Percentiles rank a stretch among this genome's conserved stretches.
phyloP scores from a whole-genome alignment of 2,888 invertebrate species.

The Spicauda simplicius region DNA sequence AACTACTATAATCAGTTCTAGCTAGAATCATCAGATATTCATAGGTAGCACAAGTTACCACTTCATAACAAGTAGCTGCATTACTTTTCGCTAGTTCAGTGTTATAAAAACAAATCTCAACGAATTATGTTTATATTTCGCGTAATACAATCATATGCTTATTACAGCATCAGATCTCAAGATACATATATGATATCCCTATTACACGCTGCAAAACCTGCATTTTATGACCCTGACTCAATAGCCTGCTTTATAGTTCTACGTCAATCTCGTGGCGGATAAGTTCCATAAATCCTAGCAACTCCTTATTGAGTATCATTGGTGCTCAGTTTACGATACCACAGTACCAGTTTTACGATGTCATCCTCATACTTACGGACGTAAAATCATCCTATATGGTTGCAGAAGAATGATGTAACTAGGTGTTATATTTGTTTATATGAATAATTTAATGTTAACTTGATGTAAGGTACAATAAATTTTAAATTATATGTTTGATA shows the following conservation, averaged over 20 bases:
- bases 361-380: neutral
- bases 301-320: slow-evolving; percentile 33
- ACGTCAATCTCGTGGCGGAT: neutral
- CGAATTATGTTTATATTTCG: too few species aligned
- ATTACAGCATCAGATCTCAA: too few species aligned
- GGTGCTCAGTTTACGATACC: slow-evolving; percentile 30
- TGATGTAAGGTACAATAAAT: too few species aligned
- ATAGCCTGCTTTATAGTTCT: neutral
- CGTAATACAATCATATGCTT: too few species aligned
- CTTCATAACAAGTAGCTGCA: too few species aligned
- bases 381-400: neutral
- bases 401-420: neutral
- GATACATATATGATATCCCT: too few species aligned
- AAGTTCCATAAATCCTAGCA: slow-evolving; percentile 35
- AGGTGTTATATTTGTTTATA: neutral
- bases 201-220: neutral
- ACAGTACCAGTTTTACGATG: slow-evolving; percentile 24
- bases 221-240: neutral
- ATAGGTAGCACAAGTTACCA: too few species aligned
- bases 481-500: too few species aligned
- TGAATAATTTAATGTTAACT: neutral
- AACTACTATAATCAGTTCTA: too few species aligned
- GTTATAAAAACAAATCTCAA: too few species aligned
- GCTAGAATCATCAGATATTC: too few species aligned
- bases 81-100: too few species aligned